Base-by-base conservation (phyloP, 2,797 vertebrate genomes). In the Hypotaenidia okinawae region DNA sequence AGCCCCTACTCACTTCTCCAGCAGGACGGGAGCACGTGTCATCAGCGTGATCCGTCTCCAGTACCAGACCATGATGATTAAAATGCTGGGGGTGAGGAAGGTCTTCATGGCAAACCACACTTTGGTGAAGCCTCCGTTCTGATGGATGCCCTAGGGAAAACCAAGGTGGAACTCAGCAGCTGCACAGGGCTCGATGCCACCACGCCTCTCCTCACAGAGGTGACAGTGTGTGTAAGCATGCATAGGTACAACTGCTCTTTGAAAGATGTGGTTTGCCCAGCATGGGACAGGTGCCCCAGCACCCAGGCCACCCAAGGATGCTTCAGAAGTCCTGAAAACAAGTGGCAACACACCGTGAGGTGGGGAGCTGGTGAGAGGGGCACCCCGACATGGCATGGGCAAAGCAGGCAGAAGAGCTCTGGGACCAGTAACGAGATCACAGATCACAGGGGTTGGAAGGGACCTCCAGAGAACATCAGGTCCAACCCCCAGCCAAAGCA, bases 91-190 rank as follows among this genome's bases (percentile, higher is more conserved):
- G 0, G 99, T 99, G 52, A 99, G 99, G 97, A 99, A 99, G 14
- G 99, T 99, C 98, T 99, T 99, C 99, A 99, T 99, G 93, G 99
- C 99, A 94, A 99, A 99, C 99, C 99, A 99, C 54, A 99, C 99
- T 79, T 99, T 98, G 19, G 99, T 99, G 96, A 99, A 99, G 76
- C 99, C 99, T 59, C 99, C 99, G 0, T 99, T 99, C 89, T 99
- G 99, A 93, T 99, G 99, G 95, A 99, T 99, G 78, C 98, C 96
- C 99, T 99, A 23, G 47, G 62, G 75, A 66, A 87, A 67, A 87
- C 6, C 85, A 72, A 51, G 21, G 64, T 16, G 35, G 30, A 45
- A 55, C 8, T 19, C 21, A 77, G 23, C 4, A 17, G 55, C 55
- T 41, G 28, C 6, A 3, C 8, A 16, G n/a, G 37, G 15, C 80